phyloP scores from a whole-genome alignment of 2,888 invertebrate genomes.

The Odontocolon sp. region DNA sequence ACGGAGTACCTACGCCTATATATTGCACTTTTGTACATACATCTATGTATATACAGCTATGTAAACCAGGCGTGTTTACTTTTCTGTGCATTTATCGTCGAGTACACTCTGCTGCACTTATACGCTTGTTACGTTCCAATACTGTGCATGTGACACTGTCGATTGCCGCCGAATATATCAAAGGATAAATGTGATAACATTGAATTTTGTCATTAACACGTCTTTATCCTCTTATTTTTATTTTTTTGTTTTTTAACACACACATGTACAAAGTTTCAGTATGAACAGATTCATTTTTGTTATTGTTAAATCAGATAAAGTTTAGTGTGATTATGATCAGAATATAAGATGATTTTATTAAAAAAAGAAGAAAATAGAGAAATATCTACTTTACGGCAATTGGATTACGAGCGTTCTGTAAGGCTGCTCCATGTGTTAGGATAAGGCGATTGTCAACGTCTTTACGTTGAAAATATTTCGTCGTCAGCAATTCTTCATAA shows the following conservation, averaged over 20 bases:
- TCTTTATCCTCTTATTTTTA: background rate
- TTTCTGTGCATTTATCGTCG: constrained; percentile 18
- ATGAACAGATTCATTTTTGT: background rate
- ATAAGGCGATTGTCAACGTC: constrained; percentile 45
- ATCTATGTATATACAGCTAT: too few relatives aligned
- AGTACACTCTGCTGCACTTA: constrained; percentile 3
- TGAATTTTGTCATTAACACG: constrained; percentile 2
- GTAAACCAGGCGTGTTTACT: constrained; percentile 26
- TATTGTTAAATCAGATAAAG: background rate
- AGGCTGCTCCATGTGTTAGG: constrained; percentile 36
- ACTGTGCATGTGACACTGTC: constrained; percentile 7
- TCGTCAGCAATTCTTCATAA: constrained; percentile 41
- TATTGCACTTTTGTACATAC: constrained; percentile 24
- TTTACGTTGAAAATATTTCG: background rate
- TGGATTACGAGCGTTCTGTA: constrained; percentile 43
- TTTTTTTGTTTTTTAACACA: background rate
- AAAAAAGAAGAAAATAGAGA: background rate
- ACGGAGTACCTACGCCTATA: background rate
- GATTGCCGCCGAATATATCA: constrained; percentile 17
- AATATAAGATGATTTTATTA: constrained; percentile 9
- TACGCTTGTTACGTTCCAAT: background rate
- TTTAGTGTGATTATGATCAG: background rate
- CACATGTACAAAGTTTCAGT: too few relatives aligned
- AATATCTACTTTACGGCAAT: constrained; percentile 21
- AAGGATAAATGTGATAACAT: background rate